Base-by-base conservation (phyloP, 2,888 invertebrate genomes). In the Acanthopleura granulata region DNA sequence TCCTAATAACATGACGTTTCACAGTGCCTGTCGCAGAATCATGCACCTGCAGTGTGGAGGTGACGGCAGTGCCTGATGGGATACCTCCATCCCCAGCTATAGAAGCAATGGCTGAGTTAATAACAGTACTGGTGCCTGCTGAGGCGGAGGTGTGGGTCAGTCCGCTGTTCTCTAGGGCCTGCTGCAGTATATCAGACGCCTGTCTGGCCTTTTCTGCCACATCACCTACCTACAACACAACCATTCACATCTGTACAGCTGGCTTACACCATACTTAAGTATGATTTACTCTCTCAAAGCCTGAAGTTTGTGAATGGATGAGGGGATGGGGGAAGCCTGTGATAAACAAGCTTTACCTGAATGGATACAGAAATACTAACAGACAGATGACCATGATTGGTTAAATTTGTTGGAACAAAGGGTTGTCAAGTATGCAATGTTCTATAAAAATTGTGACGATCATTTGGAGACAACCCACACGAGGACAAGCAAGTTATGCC, bases 81-180 rank as follows among this genome's bases (percentile, higher is more conserved):
- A n/a, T 57, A 16, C 14, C 16, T 29, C 27, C 29, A 18, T 75
- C 49, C 9, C 70, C 50, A 14, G 74, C 27, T 22, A 66, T 40
- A 27, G 79, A 71, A 4, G 70, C 57, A 0, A 74, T 73, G 6
- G 76, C 72, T 71, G 27, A n/a, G 69, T 51, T 57, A 73, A 27
- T 50, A 62, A 74, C 3, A 72, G 27, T 25, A 74, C 76, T 72
- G 78, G 15, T 30, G 51, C 70, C 29, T n/a, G 66, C 22, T 27
- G 62, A 27, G 49, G 57, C 40, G 16, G 72, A 30, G 49, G 49
- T 61, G 77, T 79, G 79, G 4, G 85, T 83, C 22, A 91, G 82
- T 3, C 91, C 91, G 83, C 91, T 91, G 81, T 91, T 91, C 78
- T 91, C 91, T 73, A 93, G 83, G 0, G 93, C 93, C 85, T 92